Percentiles rank a stretch among this genome's conserved stretches.
phyloP scores from a whole-genome alignment of 2,888 invertebrate genomes.

The Patella depressa region DNA sequence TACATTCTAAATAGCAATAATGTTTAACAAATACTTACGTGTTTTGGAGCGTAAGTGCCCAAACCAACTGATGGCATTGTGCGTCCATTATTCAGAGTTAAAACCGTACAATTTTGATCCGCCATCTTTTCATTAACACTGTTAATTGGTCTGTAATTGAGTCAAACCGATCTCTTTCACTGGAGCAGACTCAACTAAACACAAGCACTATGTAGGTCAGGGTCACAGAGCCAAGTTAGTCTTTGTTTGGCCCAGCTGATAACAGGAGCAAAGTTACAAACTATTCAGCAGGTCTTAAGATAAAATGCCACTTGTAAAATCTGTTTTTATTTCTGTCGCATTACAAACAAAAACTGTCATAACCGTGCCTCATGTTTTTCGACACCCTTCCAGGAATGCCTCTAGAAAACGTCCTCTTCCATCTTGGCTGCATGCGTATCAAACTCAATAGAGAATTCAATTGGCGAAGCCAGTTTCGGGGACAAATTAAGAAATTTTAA shows the following conservation, averaged over 20 bases:
- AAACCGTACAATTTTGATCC: conserved; percentile 26
- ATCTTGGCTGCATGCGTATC: too few relatives aligned
- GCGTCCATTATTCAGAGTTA: conserved; percentile 47
- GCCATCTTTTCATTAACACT: conserved; percentile 8
- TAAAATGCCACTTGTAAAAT: too few relatives aligned
- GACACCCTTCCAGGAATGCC: too few relatives aligned
- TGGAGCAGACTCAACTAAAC: background rate
- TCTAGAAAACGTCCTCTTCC: too few relatives aligned
- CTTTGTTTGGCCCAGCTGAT: conserved; percentile 4
- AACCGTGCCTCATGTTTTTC: too few relatives aligned
- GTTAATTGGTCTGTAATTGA: background rate
- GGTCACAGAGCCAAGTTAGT: background rate
- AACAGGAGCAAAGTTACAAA: background rate
- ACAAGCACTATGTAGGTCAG: background rate
- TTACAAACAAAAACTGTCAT: too few relatives aligned
- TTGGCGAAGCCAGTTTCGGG: too few relatives aligned
- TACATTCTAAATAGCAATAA: background rate
- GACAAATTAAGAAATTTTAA: too few relatives aligned
- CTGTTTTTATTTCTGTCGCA: too few relatives aligned
- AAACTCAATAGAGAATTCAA: too few relatives aligned
- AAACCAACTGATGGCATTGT: conserved; percentile 54
- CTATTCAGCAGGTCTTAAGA: too few relatives aligned
- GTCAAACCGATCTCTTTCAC: too few relatives aligned
- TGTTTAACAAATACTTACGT: conserved; percentile 40
- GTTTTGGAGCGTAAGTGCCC: conserved; percentile 57